phyloP scores from a whole-genome alignment of 1,140 invertebrate genomes.

The Hestina assimilis region DNA sequence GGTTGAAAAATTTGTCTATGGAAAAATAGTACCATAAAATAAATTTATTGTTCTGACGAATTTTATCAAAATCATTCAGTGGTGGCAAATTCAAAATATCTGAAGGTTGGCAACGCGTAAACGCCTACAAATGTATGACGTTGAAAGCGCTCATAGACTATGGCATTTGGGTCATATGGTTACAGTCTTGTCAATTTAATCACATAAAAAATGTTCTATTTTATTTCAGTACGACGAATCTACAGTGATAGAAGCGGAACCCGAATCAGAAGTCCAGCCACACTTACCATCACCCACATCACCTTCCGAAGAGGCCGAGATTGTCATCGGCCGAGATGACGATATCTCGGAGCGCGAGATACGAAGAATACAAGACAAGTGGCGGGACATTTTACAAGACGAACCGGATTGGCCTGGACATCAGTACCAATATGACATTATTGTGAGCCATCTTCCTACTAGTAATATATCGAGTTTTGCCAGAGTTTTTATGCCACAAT shows the following conservation, averaged over 20 bases:
- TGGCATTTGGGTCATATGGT: background rate
- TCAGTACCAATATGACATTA: conserved; percentile 83
- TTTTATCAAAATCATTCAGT: too few relatives aligned
- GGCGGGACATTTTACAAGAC: conserved; percentile 81
- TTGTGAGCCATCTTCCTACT: conserved; percentile 78
- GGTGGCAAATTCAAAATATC: too few relatives aligned
- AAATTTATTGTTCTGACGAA: too few relatives aligned
- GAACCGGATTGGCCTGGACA: conserved; percentile 67
- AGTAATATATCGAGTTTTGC: background rate
- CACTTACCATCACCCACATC: conserved; percentile 79
- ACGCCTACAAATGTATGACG: too few relatives aligned
- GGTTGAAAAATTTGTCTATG: too few relatives aligned
- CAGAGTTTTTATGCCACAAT: too few relatives aligned
- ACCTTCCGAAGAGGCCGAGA: conserved; percentile 81
- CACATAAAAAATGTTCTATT: background rate
- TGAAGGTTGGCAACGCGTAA: too few relatives aligned
- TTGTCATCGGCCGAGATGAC: conserved; percentile 81
- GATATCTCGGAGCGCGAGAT: conserved; percentile 81
- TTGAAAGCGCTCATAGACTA: too few relatives aligned
- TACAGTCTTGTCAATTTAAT: too few relatives aligned
- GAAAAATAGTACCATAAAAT: too few relatives aligned
- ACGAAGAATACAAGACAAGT: conserved; percentile 84
- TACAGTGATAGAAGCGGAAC: conserved; percentile 83
- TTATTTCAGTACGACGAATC: conserved; percentile 76
- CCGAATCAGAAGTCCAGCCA: conserved; percentile 82